phyloP scores from a whole-genome alignment of 2,113 vertebrate genomes.

The Pelusios castaneus region DNA sequence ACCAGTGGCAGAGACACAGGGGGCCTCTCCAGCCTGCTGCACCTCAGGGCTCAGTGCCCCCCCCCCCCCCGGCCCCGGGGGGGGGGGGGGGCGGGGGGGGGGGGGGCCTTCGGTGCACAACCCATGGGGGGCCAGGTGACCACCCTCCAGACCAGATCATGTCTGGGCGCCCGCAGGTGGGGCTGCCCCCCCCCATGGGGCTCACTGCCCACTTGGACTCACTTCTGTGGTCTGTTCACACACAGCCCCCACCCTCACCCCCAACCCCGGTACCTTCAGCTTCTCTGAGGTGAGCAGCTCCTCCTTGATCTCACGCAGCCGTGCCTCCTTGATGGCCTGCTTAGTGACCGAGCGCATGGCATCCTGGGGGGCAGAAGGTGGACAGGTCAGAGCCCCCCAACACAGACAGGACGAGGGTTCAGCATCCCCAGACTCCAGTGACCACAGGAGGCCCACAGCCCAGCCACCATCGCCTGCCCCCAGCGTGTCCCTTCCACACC shows the following conservation, averaged over 20 bases:
- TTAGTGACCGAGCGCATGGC: slow-evolving; percentile 95
- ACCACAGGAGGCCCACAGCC: not conserved
- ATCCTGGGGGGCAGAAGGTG: slow-evolving; percentile 73
- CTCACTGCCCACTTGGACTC: fast-evolving
- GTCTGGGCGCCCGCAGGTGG: too few species aligned
- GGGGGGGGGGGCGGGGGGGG: too few species aligned
- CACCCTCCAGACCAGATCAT: not conserved
- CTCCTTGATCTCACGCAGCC: slow-evolving; percentile 94
- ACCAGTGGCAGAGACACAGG: not conserved
- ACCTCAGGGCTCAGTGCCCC: not conserved
- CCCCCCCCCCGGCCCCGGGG: too few species aligned
- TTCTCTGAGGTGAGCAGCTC: slow-evolving; percentile 93
- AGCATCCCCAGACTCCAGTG: too few species aligned
- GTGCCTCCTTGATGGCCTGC: slow-evolving; percentile 89
- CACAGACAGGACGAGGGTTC: not conserved
- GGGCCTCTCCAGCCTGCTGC: too few species aligned
- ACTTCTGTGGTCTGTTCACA: not conserved
- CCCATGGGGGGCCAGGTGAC: not conserved
- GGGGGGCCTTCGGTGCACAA: too few species aligned
- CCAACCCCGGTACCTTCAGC: slow-evolving; percentile 81
- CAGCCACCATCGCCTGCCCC: not conserved
- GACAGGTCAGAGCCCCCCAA: not conserved
- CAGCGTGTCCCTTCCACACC: not conserved
- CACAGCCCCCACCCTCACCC: fast-evolving
- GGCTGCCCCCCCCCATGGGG: fast-evolving